Conservation (phyloP, 2,888 invertebrate genomes). For the Hybos culiciformis region DNA sequence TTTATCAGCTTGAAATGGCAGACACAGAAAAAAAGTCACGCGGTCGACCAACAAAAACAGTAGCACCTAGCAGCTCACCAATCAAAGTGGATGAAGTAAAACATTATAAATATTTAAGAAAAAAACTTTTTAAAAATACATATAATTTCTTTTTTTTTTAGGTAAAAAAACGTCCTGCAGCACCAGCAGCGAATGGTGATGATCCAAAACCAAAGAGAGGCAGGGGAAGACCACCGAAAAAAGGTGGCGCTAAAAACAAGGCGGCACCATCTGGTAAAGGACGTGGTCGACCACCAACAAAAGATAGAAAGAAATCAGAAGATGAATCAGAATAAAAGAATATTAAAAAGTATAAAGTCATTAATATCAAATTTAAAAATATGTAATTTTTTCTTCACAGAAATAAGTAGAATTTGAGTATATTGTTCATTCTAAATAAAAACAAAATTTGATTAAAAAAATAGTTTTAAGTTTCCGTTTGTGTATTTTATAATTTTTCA, state of each 20-base stretch:
- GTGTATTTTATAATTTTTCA: no score
- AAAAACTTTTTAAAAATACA: neutral
- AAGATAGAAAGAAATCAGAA: slow-evolving; percentile 2
- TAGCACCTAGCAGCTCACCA: no score
- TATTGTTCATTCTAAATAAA: no score
- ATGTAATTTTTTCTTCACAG: no score
- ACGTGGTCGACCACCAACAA: neutral
- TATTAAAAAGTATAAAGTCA: no score
- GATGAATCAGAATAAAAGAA: slow-evolving; percentile 2
- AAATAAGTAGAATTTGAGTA: no score
- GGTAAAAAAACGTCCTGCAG: slow-evolving; percentile 3
- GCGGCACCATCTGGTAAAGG: neutral
- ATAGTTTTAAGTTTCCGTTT: no score
- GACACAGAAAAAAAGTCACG: slow-evolving; percentile 5
- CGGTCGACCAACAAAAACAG: slow-evolving; percentile 4
- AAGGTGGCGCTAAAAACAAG: neutral
- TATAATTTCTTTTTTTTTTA: neutral
- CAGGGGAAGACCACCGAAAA: slow-evolving; percentile 10
- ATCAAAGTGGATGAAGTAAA: neutral
- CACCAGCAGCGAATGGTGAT: slow-evolving; percentile 19
- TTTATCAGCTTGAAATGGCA: slow-evolving; percentile 6
- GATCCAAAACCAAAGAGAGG: slow-evolving; percentile 6
- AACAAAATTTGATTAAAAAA: no score
- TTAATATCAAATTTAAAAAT: no score
- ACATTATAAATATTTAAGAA: neutral